Conservation (phyloP, 2,888 invertebrate species). For the Thera obeliscata region DNA sequence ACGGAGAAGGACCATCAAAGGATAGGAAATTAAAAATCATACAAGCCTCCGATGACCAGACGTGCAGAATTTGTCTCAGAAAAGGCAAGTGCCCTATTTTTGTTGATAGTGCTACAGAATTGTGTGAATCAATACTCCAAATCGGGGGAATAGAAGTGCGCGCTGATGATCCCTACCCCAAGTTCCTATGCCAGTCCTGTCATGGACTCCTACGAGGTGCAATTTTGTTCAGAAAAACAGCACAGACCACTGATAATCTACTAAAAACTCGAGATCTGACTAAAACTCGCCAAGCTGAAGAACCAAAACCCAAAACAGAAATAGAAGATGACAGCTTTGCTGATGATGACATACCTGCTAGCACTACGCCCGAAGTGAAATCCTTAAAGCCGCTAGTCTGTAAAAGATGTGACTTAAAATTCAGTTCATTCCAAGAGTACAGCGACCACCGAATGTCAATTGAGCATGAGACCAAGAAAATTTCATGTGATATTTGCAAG, state of each 20-base stretch:
- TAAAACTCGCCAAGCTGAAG: not conserved
- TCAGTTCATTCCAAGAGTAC: constrained; percentile 61
- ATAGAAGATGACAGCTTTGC: constrained; percentile 35
- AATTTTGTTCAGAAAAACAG: constrained; percentile 69
- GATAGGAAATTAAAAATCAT: not conserved
- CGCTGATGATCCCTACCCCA: constrained; percentile 62
- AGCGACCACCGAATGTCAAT: constrained; percentile 60
- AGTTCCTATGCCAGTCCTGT: constrained; percentile 67
- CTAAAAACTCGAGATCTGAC: constrained; percentile 45
- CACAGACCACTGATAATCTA: constrained; percentile 60
- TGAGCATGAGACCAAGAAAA: constrained; percentile 67
- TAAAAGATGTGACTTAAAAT: constrained; percentile 62
- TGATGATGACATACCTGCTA: constrained; percentile 4
- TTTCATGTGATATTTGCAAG: constrained; percentile 65
- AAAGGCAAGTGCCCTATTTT: constrained; percentile 66
- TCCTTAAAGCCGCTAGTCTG: constrained; percentile 43
- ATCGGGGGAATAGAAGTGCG: constrained; percentile 62
- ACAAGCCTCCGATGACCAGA: constrained; percentile 21
- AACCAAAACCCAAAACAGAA: constrained; percentile 25
- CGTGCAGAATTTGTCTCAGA: constrained; percentile 65
- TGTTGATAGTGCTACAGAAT: constrained; percentile 44
- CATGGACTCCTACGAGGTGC: constrained; percentile 65
- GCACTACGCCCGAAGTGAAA: constrained; percentile 36
- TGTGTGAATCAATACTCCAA: constrained; percentile 55
- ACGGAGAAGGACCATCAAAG: constrained; percentile 16